Evolutionary conservation across 1,140 invertebrate genomes (phyloP), one percentile per base, ranked within the genome.

Genomic region (Copidosoma floridanum): DNA sequence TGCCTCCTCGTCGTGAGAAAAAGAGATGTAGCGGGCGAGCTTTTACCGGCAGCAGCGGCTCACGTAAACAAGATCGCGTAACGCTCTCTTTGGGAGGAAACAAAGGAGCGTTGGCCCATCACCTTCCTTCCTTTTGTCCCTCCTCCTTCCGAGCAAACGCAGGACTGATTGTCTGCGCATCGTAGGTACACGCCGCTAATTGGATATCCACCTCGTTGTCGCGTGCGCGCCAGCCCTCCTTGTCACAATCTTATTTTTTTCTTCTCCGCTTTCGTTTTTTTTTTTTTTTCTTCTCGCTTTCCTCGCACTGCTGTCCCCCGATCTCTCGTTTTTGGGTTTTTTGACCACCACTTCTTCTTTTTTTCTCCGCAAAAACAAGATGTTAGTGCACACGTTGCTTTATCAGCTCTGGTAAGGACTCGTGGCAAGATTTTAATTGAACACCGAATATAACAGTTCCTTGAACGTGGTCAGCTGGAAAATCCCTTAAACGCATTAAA

Each of bases 21-120:
- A 54, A 27, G 35, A 16, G n/a, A 20, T 10, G 23, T 18, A 11
- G 32, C 3, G 23, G 14, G 18, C n/a, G 16, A 40, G 14, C 20
- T 32, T 32, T 32, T 32, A 32, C 29, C 12, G 29, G 6, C 29
- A 32, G 6, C 29, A 32, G 29, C 6, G 12, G 29, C 29, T 32
- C 29, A 12, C 29, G 59, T 71, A 69, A 71, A 71, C 66, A 69
- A 66, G 63, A 67, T 67, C 65, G 48, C 71, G 68, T 67, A 71
- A 64, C 32, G 35, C 41, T 35, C 43, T 21, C n/a, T n/a, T n/a
- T n/a, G n/a, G n/a, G n/a, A n/a, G n/a, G n/a, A n/a, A n/a, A n/a
- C n/a, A n/a, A n/a, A n/a, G n/a, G n/a, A n/a, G n/a, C 38, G 38
- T 16, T 10, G 5, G 38, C 23, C 21, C 16, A 29, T 14, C 35